phyloP scores from a whole-genome alignment of 2,113 vertebrate species.

The Pagrus major region DNA sequence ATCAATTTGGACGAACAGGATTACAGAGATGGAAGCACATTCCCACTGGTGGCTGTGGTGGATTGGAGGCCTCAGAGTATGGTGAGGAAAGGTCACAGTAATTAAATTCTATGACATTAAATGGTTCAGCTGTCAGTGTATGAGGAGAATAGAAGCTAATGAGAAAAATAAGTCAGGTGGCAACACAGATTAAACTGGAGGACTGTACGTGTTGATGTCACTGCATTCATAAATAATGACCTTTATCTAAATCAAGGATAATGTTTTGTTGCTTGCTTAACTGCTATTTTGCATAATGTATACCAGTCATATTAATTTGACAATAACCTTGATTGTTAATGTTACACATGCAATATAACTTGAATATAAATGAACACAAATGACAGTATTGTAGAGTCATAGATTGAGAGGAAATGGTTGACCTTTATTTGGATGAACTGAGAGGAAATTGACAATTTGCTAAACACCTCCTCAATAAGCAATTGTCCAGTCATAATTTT shows the following conservation, averaged over 20 bases:
- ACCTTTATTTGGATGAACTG: constrained; percentile 20
- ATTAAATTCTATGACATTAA: constrained; percentile 82
- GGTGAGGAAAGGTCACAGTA: constrained; percentile 77
- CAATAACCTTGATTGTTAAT: constrained; percentile 18
- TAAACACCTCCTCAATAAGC: neutral
- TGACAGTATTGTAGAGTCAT: neutral
- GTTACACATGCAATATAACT: neutral
- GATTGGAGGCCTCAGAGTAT: constrained; percentile 52
- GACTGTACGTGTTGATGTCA: constrained; percentile 42
- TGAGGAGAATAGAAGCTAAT: constrained; percentile 68
- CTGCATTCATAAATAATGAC: constrained; percentile 58
- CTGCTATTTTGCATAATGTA: constrained; percentile 34
- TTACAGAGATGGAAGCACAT: constrained; percentile 52
- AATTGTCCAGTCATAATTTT: neutral
- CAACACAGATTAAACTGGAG: constrained; percentile 35
- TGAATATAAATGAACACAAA: neutral
- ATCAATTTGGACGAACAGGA: constrained; percentile 55
- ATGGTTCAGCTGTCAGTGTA: constrained; percentile 67
- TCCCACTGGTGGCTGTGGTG: constrained; percentile 46
- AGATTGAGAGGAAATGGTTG: neutral
- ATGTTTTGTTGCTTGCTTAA: constrained; percentile 42
- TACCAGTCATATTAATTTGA: constrained; percentile 3
- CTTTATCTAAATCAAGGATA: constrained; percentile 63
- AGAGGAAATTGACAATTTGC: constrained; percentile 15
- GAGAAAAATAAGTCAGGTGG: constrained; percentile 68